A percentile compares a stretch with the other conserved stretches of the same genome.
Conservation (phyloP, 1,140 invertebrate species). For the Rhagoletis zephyria region DNA sequence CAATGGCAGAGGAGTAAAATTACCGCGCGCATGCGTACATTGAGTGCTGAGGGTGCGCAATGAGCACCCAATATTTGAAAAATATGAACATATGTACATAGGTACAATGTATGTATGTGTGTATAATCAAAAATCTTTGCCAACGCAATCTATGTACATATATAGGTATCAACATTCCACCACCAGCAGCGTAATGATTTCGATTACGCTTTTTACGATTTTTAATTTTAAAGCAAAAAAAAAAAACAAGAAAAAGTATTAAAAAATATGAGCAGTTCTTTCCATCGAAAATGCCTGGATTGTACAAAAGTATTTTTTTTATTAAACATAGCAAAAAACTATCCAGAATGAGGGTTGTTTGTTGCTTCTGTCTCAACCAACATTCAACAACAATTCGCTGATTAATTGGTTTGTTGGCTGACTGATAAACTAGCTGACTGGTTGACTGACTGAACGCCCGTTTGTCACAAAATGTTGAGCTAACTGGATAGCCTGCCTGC, state of each 20-base stretch:
- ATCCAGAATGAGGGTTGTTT: not conserved
- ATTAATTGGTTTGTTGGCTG: slow-evolving; percentile 26
- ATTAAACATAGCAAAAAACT: not conserved
- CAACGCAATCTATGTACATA: not conserved
- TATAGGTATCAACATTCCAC: not conserved
- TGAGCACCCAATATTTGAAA: not conserved
- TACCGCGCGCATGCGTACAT: not conserved
- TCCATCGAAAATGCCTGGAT: not conserved
- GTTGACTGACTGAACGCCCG: not conserved
- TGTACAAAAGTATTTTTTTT: not conserved
- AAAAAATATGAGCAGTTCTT: slow-evolving; percentile 43
- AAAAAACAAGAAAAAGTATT: not conserved
- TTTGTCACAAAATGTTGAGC: not conserved
- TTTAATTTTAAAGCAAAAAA: slow-evolving; percentile 25
- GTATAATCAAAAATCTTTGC: no score
- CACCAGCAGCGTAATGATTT: not conserved
- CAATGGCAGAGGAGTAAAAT: slow-evolving; percentile 39
- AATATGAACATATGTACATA: not conserved
- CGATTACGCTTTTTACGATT: slow-evolving; percentile 4
- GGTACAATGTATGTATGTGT: not conserved
- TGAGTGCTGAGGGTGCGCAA: slow-evolving; percentile 16
- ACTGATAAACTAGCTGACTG: slow-evolving; percentile 11
- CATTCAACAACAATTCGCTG: not conserved
- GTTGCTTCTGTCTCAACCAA: not conserved
- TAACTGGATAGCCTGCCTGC: not conserved